Evolutionary conservation across 2,113 vertebrate genomes (phyloP).

Genomic region (Gallinago paraguaiae): DNA sequence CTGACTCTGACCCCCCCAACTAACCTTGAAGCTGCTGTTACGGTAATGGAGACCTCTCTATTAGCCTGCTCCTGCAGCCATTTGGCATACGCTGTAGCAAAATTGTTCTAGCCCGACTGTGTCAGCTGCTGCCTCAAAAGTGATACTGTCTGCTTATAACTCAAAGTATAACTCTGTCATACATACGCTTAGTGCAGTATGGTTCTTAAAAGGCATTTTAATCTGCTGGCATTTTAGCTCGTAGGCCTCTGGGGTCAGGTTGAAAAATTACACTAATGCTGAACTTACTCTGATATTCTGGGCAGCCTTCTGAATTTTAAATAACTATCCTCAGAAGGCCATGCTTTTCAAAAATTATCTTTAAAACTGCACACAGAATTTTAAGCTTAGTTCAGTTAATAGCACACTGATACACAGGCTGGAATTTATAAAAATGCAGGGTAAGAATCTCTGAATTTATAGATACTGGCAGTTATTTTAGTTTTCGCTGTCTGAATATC

Average conservation of each 20-base stretch:
- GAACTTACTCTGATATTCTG: slow-evolving; percentile 55
- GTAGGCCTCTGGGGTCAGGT: slow-evolving; percentile 31
- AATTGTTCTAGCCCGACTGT: not conserved
- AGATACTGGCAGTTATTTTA: not conserved
- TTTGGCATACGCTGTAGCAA: not conserved
- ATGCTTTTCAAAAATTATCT: slow-evolving; percentile 47
- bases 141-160: not conserved
- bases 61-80: not conserved
- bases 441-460: not conserved
- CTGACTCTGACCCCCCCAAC: not conserved
- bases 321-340: slow-evolving; percentile 37
- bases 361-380: slow-evolving; percentile 32
- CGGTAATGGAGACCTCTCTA: not conserved
- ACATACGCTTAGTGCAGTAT: not conserved
- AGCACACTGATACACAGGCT: not conserved
- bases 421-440: not conserved
- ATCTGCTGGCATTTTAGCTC: slow-evolving; percentile 46
- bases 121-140: not conserved
- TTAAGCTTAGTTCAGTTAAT: slow-evolving; percentile 22
- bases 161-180: not conserved
- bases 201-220: slow-evolving; percentile 55
- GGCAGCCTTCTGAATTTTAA: slow-evolving; percentile 58
- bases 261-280: slow-evolving; percentile 55
- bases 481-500: not conserved
- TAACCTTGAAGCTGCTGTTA: not conserved